A percentile compares a stretch with the other conserved stretches of the same genome.
These are phyloP conservation scores for Akabosia matsudoensis DNA, from an alignment of 1,140 invertebrate species.

Conservation along the genomic window DNA sequence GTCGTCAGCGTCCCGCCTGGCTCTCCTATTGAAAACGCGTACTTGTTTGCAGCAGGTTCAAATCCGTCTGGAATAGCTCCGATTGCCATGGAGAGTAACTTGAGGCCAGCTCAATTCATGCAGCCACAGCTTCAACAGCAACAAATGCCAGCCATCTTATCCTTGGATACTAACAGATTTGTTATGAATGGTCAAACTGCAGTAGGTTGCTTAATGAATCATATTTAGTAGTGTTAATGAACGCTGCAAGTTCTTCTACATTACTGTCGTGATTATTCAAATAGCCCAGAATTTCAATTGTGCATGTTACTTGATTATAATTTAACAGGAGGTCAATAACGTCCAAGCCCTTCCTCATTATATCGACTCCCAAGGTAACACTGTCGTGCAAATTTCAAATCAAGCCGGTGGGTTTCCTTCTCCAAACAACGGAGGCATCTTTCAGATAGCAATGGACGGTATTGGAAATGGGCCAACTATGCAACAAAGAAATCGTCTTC, in stretches of 20 bases:
- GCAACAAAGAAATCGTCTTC: neutral
- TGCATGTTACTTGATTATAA: too few species aligned
- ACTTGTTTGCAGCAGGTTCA: neutral
- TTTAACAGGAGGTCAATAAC: neutral
- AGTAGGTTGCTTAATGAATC: too few species aligned
- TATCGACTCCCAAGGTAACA: neutral
- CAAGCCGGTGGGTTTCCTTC: neutral
- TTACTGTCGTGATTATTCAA: too few species aligned
- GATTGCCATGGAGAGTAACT: neutral
- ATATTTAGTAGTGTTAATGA: neutral
- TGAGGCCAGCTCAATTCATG: neutral
- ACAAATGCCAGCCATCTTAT: neutral
- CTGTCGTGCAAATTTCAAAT: constrained; percentile 16
- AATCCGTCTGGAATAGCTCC: neutral
- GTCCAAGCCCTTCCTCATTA: neutral
- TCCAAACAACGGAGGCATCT: neutral
- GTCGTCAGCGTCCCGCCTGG: neutral
- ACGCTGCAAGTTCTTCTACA: too few species aligned
- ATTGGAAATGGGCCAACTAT: neutral
- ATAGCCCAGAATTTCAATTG: too few species aligned
- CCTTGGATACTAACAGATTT: neutral
- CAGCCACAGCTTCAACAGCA: neutral
- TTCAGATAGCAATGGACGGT: constrained; percentile 1
- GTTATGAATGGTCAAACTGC: neutral
- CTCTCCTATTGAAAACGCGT: constrained; percentile 8